Evolutionary conservation across 2,113 vertebrate genomes (phyloP).

Genomic region (Psilopogon haemacephalus): DNA sequence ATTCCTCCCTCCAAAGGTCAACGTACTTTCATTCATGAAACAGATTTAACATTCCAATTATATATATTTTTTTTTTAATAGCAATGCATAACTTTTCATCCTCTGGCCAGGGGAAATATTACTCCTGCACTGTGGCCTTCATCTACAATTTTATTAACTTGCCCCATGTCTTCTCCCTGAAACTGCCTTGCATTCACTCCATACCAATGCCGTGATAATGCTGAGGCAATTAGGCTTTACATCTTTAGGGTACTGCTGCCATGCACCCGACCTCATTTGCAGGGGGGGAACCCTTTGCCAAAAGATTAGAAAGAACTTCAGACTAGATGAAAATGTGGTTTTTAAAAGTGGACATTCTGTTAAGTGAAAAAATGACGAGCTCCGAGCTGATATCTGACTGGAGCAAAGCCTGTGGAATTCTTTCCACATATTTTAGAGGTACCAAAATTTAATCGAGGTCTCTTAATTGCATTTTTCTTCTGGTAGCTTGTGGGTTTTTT

Average conservation of each 20-base stretch:
- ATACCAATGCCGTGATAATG: neutral
- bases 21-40: constrained; percentile 34
- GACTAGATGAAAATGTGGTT: neutral
- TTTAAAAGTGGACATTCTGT: neutral
- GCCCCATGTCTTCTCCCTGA: constrained; percentile 3
- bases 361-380: neutral
- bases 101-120: constrained; percentile 29
- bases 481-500: neutral
- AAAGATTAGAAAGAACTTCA: constrained; percentile 3
- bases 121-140: constrained; percentile 13
- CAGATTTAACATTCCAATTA: constrained; percentile 62
- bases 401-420: neutral
- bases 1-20: constrained; percentile 31
- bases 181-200: constrained; percentile 7
- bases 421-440: neutral
- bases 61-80: constrained; percentile 53
- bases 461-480: neutral
- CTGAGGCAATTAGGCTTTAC: constrained; percentile 14
- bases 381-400: neutral
- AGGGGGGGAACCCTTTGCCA: neutral
- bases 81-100: constrained; percentile 52
- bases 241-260: neutral
- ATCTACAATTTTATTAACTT: constrained; percentile 60
- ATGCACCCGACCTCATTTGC: neutral
- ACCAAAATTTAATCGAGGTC: neutral